Conservation (phyloP, 2,797 vertebrate species). For the Masticophis lateralis region DNA sequence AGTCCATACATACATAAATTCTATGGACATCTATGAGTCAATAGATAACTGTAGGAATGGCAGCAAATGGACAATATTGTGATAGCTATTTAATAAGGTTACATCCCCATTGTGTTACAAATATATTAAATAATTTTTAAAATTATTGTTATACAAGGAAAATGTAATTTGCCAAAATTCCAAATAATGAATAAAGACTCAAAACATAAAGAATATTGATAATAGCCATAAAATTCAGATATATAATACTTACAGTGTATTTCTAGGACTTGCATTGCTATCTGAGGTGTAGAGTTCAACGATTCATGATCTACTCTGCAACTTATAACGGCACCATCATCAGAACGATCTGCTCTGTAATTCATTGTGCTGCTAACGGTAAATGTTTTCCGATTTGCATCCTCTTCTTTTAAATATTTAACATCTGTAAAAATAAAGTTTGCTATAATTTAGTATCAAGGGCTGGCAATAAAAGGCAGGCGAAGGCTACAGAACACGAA, state of each 20-base stretch:
- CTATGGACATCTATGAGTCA: not conserved
- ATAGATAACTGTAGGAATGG: not conserved
- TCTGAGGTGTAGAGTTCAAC: slow-evolving; percentile 86
- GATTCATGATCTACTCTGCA: slow-evolving; percentile 95
- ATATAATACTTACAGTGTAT: slow-evolving; percentile 94
- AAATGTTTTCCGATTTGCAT: slow-evolving; percentile 89
- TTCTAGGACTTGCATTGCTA: slow-evolving; percentile 94
- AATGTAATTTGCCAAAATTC: not conserved
- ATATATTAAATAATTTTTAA: not conserved
- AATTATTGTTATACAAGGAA: not conserved
- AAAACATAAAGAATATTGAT: slow-evolving; percentile 6
- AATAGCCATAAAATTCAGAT: not conserved
- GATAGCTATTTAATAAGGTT: not conserved
- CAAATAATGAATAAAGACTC: not conserved
- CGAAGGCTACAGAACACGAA: not conserved
- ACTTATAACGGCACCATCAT: slow-evolving; percentile 89
- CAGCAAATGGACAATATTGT: not conserved
- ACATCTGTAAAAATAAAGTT: slow-evolving; percentile 71
- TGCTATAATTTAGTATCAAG: not conserved
- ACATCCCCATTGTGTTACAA: not conserved
- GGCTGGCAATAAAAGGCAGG: slow-evolving; percentile 2
- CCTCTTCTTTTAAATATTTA: slow-evolving; percentile 85
- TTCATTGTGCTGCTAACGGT: slow-evolving; percentile 88
- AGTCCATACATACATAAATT: not conserved
- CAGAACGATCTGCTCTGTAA: slow-evolving; percentile 86